phyloP scores from a whole-genome alignment of 2,888 invertebrate species.

The Sussaba pulchella region DNA sequence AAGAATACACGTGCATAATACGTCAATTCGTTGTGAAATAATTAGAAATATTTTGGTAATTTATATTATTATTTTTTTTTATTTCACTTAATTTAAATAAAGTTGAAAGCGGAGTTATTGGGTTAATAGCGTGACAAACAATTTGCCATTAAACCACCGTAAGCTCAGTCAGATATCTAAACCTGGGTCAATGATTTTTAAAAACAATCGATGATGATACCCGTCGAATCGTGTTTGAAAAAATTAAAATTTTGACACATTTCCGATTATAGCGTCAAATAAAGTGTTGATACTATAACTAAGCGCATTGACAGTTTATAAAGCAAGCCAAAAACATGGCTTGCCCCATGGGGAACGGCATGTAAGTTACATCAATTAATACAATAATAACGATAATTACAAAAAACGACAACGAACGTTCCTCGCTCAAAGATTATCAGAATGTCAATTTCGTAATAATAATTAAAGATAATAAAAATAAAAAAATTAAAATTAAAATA shows the following conservation, averaged over 20 bases:
- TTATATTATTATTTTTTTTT: too few species aligned
- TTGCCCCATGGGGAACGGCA: constrained; percentile 66
- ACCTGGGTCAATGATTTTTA: not conserved
- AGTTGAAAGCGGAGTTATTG: too few species aligned
- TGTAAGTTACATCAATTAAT: constrained; percentile 59
- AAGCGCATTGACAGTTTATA: not conserved
- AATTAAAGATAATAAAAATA: too few species aligned
- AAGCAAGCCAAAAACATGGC: constrained; percentile 54
- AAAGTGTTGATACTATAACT: not conserved
- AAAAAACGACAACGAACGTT: too few species aligned
- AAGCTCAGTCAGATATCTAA: too few species aligned
- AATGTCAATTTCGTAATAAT: too few species aligned
- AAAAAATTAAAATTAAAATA: too few species aligned
- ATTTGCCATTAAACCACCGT: too few species aligned
- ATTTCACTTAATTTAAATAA: too few species aligned
- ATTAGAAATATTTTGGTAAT: not conserved
- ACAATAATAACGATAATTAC: not conserved
- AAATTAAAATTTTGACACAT: not conserved
- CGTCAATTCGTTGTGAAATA: not conserved
- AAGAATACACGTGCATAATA: too few species aligned
- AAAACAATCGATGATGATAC: not conserved
- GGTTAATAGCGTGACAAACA: too few species aligned
- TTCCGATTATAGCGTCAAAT: not conserved
- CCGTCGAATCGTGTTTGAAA: constrained; percentile 8
- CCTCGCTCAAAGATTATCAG: too few species aligned